Percentiles rank a stretch among this genome's conserved stretches.
phyloP scores from a whole-genome alignment of 2,888 invertebrate species.

The Drosophila meridiana region DNA sequence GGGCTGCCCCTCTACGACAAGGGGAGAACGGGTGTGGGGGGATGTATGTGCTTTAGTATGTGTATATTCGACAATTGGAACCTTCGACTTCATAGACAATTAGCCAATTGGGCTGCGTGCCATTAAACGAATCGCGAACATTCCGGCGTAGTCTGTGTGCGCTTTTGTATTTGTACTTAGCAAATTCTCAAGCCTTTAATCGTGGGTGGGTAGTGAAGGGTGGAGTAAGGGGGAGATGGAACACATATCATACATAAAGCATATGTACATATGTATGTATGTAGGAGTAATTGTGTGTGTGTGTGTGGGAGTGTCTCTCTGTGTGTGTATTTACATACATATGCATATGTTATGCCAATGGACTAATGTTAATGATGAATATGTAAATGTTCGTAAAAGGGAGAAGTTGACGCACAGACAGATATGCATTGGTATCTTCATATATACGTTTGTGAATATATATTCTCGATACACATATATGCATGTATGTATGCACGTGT shows the following conservation, averaged over 20 bases:
- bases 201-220: neutral
- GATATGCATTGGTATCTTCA: neutral
- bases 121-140: neutral
- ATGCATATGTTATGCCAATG: conserved; percentile 7
- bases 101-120: conserved; percentile 3
- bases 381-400: conserved; percentile 8
- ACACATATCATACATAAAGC: neutral
- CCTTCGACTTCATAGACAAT: neutral
- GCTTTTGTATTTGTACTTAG: conserved; percentile 27
- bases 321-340: neutral
- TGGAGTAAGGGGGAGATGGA: neutral
- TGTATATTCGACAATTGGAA: neutral
- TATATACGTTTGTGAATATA: neutral
- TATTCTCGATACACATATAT: neutral
- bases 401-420: neutral
- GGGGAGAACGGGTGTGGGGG: neutral
- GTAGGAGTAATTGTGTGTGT: neutral
- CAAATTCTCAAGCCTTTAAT: conserved; percentile 1
- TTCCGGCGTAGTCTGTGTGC: neutral
- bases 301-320: neutral
- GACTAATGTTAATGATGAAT: conserved; percentile 8
- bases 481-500: neutral
- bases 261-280: neutral
- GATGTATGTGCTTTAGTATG: conserved; percentile 1
- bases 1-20: neutral